phyloP scores from a whole-genome alignment of 2,113 vertebrate species.

The Rhynchopsitta pachyrhyncha region DNA sequence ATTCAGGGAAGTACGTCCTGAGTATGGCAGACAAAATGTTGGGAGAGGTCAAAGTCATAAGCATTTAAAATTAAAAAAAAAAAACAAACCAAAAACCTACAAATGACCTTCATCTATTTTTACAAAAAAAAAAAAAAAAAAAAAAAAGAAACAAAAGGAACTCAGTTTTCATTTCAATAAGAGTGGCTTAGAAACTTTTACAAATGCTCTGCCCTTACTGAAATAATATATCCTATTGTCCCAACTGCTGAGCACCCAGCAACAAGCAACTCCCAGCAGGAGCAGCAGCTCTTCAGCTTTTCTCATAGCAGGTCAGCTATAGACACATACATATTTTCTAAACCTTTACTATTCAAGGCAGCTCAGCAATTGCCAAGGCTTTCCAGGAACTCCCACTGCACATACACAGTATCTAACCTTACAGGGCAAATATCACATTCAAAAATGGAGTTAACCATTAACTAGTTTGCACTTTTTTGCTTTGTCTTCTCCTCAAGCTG shows the following conservation, averaged over 20 bases:
- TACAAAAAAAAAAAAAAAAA: background rate
- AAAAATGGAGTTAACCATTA: background rate
- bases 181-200: conserved; percentile 23
- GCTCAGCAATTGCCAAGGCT: background rate
- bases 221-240: conserved; percentile 52
- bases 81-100: background rate
- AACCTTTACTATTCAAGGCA: background rate
- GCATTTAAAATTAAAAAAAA: background rate
- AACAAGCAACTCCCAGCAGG: background rate
- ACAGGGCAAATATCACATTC: background rate
- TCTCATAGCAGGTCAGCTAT: background rate
- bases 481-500: background rate
- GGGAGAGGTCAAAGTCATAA: background rate
- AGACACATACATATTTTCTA: background rate
- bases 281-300: conserved; percentile 32
- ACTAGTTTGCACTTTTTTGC: background rate
- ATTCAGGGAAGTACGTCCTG: background rate
- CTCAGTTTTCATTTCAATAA: conserved; percentile 3
- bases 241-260: background rate
- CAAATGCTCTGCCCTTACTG: conserved; percentile 1
- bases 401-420: background rate
- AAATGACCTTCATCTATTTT: background rate
- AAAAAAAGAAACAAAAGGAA: conserved; percentile 12
- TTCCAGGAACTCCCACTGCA: background rate
- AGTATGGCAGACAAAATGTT: background rate